Evolutionary conservation across 2,888 invertebrate species (phyloP).

Genomic region (Lutraria lutraria): DNA sequence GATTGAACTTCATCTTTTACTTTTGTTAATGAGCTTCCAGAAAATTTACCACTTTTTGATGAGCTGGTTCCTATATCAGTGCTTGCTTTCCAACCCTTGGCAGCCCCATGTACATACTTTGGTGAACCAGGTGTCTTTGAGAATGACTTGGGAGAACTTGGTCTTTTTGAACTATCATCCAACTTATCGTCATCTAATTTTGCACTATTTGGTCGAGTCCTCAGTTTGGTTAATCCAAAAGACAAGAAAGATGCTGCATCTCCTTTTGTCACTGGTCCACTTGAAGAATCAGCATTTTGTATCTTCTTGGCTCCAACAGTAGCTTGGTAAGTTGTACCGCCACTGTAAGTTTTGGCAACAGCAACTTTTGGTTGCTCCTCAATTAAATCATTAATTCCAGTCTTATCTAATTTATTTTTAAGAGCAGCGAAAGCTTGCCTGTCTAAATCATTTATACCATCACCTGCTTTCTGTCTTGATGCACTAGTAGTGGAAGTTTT

Average conservation of each 20-base stretch:
- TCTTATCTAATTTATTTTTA: constrained; percentile 54
- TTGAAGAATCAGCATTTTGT: constrained; percentile 33
- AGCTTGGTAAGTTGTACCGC: constrained; percentile 59
- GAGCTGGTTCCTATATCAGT: neutral
- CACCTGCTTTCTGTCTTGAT: neutral
- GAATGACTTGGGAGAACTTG: constrained; percentile 36
- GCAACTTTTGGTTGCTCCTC: constrained; percentile 46
- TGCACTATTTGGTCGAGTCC: constrained; percentile 58
- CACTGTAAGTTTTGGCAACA: constrained; percentile 64
- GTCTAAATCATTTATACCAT: constrained; percentile 33
- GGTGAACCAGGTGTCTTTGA: constrained; percentile 39
- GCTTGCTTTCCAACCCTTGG: constrained; percentile 65
- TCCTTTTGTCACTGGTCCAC: constrained; percentile 43
- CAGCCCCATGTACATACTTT: constrained; percentile 61
- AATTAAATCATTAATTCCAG: constrained; percentile 56
- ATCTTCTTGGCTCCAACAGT: constrained; percentile 57
- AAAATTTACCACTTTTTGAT: constrained; percentile 49
- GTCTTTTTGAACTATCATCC: constrained; percentile 33
- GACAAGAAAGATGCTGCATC: constrained; percentile 56
- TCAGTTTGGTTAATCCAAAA: constrained; percentile 62
- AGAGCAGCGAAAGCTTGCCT: constrained; percentile 59
- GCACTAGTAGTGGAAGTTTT: neutral
- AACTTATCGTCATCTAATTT: constrained; percentile 50
- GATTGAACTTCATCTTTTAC: constrained; percentile 45
- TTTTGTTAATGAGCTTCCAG: constrained; percentile 62